phyloP scores from a whole-genome alignment of 2,113 vertebrate species.

The Cynocephalus volans region DNA sequence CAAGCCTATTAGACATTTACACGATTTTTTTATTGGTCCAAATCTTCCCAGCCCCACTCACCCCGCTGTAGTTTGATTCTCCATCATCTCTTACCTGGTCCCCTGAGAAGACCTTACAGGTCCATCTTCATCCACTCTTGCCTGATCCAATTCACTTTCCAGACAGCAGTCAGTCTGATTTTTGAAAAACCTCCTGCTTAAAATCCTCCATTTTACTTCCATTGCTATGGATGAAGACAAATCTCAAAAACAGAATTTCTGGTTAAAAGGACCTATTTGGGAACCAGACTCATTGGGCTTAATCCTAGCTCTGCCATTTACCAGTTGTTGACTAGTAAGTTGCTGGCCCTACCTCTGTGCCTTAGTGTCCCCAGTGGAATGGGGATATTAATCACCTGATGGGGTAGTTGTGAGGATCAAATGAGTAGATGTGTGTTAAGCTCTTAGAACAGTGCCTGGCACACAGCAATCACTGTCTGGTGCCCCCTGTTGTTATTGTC shows the following conservation, averaged over 20 bases:
- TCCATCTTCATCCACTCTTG: background rate
- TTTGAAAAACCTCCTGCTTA: background rate
- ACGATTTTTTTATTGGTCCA: background rate
- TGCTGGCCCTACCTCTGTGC: background rate
- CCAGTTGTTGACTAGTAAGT: background rate
- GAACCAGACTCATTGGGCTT: background rate
- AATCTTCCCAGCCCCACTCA: background rate
- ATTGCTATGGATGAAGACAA: background rate
- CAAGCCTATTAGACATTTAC: background rate
- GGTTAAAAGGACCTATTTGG: background rate
- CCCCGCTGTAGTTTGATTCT: background rate
- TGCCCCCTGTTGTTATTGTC: background rate
- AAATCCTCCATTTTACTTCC: background rate
- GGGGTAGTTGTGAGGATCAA: background rate
- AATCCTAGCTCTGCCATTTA: background rate
- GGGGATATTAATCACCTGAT: background rate
- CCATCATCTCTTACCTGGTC: background rate
- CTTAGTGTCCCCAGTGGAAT: conserved; percentile 49
- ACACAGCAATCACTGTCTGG: background rate
- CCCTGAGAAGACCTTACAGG: background rate
- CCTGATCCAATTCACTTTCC: background rate
- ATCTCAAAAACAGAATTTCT: background rate
- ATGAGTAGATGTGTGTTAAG: background rate
- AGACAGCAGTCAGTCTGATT: background rate
- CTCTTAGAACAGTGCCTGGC: background rate